Conservation (phyloP, 2,888 invertebrate genomes). For the Phymatocera aterrima region DNA sequence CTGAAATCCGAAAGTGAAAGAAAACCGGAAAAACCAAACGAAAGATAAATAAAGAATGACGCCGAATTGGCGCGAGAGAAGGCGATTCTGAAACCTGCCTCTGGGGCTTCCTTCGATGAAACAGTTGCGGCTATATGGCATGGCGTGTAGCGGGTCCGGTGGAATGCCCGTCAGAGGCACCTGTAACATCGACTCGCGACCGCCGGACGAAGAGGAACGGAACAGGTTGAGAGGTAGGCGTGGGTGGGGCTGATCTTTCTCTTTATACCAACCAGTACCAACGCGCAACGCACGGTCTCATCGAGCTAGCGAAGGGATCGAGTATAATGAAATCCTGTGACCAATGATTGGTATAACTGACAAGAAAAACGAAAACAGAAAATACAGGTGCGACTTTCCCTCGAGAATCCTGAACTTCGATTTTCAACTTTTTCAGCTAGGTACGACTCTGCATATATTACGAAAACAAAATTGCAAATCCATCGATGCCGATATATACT, state of each 20-base stretch:
- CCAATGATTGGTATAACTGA: background rate
- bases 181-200: constrained; percentile 68
- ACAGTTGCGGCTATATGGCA: constrained; percentile 19
- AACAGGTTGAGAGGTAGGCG: constrained; percentile 72
- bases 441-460: too few relatives aligned
- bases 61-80: background rate
- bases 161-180: constrained; percentile 71
- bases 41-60: background rate
- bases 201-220: constrained; percentile 62
- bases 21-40: background rate
- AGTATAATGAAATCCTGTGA: background rate
- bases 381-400: too few relatives aligned
- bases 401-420: background rate
- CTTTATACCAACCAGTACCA: constrained; percentile 47
- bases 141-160: constrained; percentile 8
- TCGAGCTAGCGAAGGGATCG: constrained; percentile 26
- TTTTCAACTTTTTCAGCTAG: background rate
- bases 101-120: background rate
- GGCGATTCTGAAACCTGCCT: background rate
- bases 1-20: too few relatives aligned
- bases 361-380: too few relatives aligned
- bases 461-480: background rate
- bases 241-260: constrained; percentile 72
- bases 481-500: background rate
- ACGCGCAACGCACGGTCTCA: too few relatives aligned